Base-by-base conservation (phyloP, 37 sponge, comb jelly and placozoan species). In the Ephydatia muelleri region DNA sequence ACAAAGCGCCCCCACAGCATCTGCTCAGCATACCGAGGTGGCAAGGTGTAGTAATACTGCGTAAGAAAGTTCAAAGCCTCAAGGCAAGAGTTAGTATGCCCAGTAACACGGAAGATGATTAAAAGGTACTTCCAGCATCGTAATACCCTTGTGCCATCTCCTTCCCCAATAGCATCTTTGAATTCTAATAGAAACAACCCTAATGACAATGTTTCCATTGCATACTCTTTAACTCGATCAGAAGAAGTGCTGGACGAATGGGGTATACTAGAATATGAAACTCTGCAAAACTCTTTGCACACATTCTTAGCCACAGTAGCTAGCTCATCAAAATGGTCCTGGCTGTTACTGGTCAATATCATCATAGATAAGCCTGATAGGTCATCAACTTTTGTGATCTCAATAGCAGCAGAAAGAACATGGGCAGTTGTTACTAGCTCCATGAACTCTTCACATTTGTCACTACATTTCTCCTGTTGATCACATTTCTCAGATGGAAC, bases 401-500 rank as follows among this genome's bases (percentile, higher is more conserved):
- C 70, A 82, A 87, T 87, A 1, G 75, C 88, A 38, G 88, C 88
- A 29, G 82, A 33, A 27, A 87, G 69, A 30, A 87, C 65, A 34
- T 87, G 82, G 13, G 73, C 64, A 27, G 38, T 67, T 34, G 65
- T 70, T 21, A 87, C 88, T 31, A 40, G 13, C 39, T 67, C 21
- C 14, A 87, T 48, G 39, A 87, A 74, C 73, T 82, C 88, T 49
- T 87, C 82, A 75, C 76, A 13, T 64, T 16, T 16, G 14, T 66
- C 28, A n/a, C 36, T n/a, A 87, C 88, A 65, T 87, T 87, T 27
- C 82, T 70, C 39, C 88, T 72, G 77, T 87, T 75, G 13, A 87
- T 82, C 32, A 87, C 11, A 77, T 82, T 87, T 34, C 82, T 25
- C 25, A 87, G 33, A 33, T 87, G 88, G 39, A 65, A 87, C 81